Percentiles rank a stretch among this genome's conserved stretches.
Evolutionary conservation across 2,113 vertebrate genomes (phyloP).

Genomic region (cattle (Bos taurus)): ARS-UCD2.0 NW_020192292.1:7496001-7496500

Average conservation of each 20-base stretch:
- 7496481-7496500: neutral
- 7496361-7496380: slow-evolving; percentile 25
- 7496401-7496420: slow-evolving; percentile 44
- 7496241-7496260: slow-evolving; percentile 12
- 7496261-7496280: slow-evolving; percentile 57
- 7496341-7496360: slow-evolving; percentile 56
- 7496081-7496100: slow-evolving; percentile 19
- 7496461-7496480: slow-evolving; percentile 36
- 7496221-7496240: slow-evolving; percentile 42
- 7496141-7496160: slow-evolving; percentile 51
- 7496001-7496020: slow-evolving; percentile 4
- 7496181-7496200: slow-evolving; percentile 31
- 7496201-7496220: slow-evolving; percentile 31
- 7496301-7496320: slow-evolving; percentile 62
- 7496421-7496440: slow-evolving; percentile 44
- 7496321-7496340: slow-evolving; percentile 62
- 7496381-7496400: slow-evolving; percentile 17
- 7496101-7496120: slow-evolving; percentile 25
- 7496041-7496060: slow-evolving; percentile 23
- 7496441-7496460: slow-evolving; percentile 55
- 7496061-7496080: slow-evolving; percentile 28
- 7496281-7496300: slow-evolving; percentile 61
- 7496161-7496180: slow-evolving; percentile 50
- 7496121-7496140: slow-evolving; percentile 65
- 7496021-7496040: neutral